Evolutionary conservation across 1,140 invertebrate species (phyloP).

Genomic region (Chelonus insularis): DNA sequence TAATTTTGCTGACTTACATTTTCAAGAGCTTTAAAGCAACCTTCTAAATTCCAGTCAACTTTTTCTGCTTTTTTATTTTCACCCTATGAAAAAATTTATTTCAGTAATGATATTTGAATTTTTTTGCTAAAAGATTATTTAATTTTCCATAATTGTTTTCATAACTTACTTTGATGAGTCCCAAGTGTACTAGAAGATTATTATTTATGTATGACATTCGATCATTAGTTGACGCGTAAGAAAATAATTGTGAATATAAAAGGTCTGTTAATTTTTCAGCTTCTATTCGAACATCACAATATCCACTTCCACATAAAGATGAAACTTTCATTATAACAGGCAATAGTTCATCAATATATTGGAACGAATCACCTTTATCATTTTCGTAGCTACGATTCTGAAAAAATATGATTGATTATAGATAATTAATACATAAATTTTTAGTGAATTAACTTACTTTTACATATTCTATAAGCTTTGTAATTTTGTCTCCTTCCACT

Average conservation of each 20-base stretch:
- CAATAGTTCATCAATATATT: conserved; percentile 57
- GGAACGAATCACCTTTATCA: conserved; percentile 39
- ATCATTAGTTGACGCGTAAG: conserved; percentile 59
- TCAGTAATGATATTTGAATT: conserved; percentile 27
- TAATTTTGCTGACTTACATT: conserved; percentile 59
- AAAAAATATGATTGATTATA: conserved; percentile 27
- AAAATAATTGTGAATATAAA: conserved; percentile 66
- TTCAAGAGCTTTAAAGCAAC: conserved; percentile 64
- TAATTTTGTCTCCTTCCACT: conserved; percentile 56
- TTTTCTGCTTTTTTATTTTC: conserved; percentile 63
- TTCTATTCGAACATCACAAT: conserved; percentile 60
- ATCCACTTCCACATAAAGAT: conserved; percentile 60
- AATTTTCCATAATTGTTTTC: too few species aligned
- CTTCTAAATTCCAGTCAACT: conserved; percentile 64
- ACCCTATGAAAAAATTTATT: too few species aligned
- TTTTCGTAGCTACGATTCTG: conserved; percentile 36
- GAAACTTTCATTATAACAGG: conserved; percentile 66
- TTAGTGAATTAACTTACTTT: conserved; percentile 55
- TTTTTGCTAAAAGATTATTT: conserved; percentile 20
- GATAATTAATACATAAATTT: too few species aligned
- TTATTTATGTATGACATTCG: conserved; percentile 65
- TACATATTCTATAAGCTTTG: conserved; percentile 56
- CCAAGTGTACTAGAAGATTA: conserved; percentile 68
- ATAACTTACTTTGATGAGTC: conserved; percentile 68
- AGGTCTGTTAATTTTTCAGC: conserved; percentile 61